Conservation (phyloP, 2,888 invertebrate species). For the Habrosyne pyritoides region DNA sequence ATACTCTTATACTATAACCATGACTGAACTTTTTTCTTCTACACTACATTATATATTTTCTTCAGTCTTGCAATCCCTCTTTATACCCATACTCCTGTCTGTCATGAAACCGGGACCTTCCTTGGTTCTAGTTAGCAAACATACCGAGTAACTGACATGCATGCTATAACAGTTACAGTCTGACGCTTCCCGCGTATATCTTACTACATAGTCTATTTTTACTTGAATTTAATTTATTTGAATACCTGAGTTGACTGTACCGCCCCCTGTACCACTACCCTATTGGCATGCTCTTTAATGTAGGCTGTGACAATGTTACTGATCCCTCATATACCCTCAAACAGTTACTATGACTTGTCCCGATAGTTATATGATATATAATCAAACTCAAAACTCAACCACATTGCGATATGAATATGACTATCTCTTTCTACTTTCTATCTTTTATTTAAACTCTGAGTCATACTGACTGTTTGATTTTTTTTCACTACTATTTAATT, state of each 20-base stretch:
- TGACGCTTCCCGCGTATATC: conserved; percentile 67
- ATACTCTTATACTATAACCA: conserved; percentile 25
- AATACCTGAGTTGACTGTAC: conserved; percentile 66
- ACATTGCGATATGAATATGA: conserved; percentile 80
- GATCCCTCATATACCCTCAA: conserved; percentile 77
- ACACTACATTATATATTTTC: conserved; percentile 30
- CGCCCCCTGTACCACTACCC: conserved; percentile 53
- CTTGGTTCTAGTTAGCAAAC: conserved; percentile 52
- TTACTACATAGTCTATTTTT: conserved; percentile 38
- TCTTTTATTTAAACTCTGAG: conserved; percentile 76
- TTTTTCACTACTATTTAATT: conserved; percentile 52
- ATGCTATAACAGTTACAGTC: conserved; percentile 68
- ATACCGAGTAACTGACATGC: conserved; percentile 53
- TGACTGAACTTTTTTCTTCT: conserved; percentile 30
- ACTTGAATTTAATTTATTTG: conserved; percentile 37
- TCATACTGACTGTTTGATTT: conserved; percentile 84
- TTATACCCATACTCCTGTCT: conserved; percentile 36
- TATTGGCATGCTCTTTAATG: conserved; percentile 74
- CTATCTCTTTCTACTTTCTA: conserved; percentile 72
- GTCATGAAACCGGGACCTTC: conserved; percentile 67
- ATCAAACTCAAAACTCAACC: conserved; percentile 63
- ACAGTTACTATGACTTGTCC: conserved; percentile 79
- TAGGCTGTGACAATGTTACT: conserved; percentile 81
- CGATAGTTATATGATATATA: conserved; percentile 41
- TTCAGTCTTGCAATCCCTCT: conserved; percentile 18